Base-by-base conservation (phyloP, 2,113 vertebrate species). In the Prunella fulvescens region DNA sequence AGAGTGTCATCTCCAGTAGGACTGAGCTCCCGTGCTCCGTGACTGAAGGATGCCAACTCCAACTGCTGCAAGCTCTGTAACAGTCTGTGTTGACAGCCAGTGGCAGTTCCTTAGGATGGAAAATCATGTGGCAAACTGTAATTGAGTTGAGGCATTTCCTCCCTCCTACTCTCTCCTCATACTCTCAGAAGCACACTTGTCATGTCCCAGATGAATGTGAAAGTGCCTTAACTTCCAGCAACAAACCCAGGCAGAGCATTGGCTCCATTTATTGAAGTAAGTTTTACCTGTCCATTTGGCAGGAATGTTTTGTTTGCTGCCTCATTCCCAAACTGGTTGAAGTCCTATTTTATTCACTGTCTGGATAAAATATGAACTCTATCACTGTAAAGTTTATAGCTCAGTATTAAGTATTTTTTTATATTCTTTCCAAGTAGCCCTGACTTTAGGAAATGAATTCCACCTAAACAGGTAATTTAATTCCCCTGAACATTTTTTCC, bases 21-120 rank as follows among this genome's bases (percentile, higher is more conserved):
- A 31, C 8, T 4, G 37, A 72, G n/a, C 28, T 53, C 28, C 31
- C 0, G 5, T 4, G 5, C 39, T 76, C 31, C 3, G 1, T 14
- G 42, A 53, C 39, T 33, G 42, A 10, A 20, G 33, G 48, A 17
- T 93, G 72, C 84, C 37, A 42, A 2, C 48, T 54, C 29, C 0
- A 2, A 9, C 42, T 54, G 53, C 4, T 29, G 16, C 25, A 45
- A 71, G 71, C 35, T 37, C 44, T 45, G 20, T 22, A 24, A 31
- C 37, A 74, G 51, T 9, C 39, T 33, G 51, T 51, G 80, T 10
- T 86, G 65, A 39, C 53, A 47, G 73, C 72, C 76, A 53, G 53
- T 57, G 76, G 31, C 42, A 72, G 66, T 10, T 87, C 69, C 40
- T 81, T 64, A 83, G 26, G 50, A 39, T 56, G n/a, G 64, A 70